A percentile compares a stretch with the other conserved stretches of the same genome.
phyloP scores from a whole-genome alignment of 1,140 invertebrate genomes.

The Leptopilina clavipes region DNA sequence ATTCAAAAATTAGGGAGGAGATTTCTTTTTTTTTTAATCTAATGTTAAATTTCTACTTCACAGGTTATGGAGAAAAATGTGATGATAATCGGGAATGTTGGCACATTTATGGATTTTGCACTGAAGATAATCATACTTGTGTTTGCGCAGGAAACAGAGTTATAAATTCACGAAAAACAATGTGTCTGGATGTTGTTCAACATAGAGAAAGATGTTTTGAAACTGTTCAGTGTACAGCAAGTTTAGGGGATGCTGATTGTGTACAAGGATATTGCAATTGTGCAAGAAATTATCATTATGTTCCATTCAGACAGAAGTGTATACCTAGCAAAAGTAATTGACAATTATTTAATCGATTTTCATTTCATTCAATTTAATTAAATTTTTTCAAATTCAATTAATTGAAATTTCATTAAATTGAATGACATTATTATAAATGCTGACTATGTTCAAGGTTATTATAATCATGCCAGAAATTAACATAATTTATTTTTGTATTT shows the following conservation, averaged over 20 bases:
- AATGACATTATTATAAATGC: too few relatives aligned
- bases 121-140: neutral
- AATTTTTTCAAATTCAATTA: neutral
- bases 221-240: neutral
- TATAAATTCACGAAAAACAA: neutral
- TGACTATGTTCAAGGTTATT: too few relatives aligned
- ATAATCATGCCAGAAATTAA: too few relatives aligned
- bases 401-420: neutral
- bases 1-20: too few relatives aligned
- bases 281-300: neutral
- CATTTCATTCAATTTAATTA: neutral
- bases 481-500: too few relatives aligned
- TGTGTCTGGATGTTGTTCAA: neutral
- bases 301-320: neutral
- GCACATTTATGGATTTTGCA: neutral
- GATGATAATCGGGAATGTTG: neutral
- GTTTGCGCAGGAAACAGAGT: neutral
- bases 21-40: neutral
- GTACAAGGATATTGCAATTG: neutral
- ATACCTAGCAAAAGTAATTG: neutral
- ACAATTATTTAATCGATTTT: neutral
- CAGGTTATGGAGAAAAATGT: neutral
- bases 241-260: slow-evolving; percentile 5
- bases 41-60: neutral
- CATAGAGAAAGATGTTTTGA: neutral